Evolutionary conservation across 2,888 invertebrate species (phyloP).

Genomic region (Aphidoletes aphidimyza): DNA sequence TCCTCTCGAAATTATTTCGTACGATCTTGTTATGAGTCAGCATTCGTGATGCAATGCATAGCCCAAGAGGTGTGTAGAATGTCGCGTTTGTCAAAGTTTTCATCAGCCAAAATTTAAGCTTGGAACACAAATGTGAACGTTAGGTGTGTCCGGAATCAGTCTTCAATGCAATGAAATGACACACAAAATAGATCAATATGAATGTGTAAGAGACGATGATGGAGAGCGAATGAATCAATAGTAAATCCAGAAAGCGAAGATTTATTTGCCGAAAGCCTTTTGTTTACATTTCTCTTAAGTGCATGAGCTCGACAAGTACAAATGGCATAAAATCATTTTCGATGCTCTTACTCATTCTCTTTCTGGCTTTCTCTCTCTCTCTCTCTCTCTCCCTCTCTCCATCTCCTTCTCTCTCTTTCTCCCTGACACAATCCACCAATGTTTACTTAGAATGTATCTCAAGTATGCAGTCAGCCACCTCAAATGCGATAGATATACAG

Average conservation of each 20-base stretch:
- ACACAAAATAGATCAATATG: no score
- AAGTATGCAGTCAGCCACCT: slow-evolving; percentile 41
- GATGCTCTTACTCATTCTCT: neutral
- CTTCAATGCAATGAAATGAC: neutral
- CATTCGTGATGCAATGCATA: neutral
- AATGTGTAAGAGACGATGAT: neutral
- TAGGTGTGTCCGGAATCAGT: no score
- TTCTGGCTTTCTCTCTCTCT: no score
- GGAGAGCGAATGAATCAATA: neutral
- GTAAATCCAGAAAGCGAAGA: neutral
- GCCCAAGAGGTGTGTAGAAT: neutral
- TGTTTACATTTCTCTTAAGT: slow-evolving; percentile 48
- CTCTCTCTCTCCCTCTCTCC: no score
- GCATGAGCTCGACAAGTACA: slow-evolving; percentile 46
- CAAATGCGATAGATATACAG: slow-evolving; percentile 1
- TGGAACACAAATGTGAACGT: no score
- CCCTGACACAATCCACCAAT: no score
- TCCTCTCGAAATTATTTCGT: slow-evolving; percentile 12
- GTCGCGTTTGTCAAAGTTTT: neutral
- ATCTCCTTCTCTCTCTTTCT: no score
- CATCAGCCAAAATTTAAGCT: no score
- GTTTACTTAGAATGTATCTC: slow-evolving; percentile 37
- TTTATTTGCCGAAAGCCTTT: slow-evolving; percentile 17
- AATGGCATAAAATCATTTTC: slow-evolving; percentile 35
- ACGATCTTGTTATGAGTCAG: slow-evolving; percentile 15